Percentiles rank a stretch among this genome's conserved stretches.
Conservation (phyloP, 2,797 vertebrate genomes). For the Coccyzus lansbergi region DNA sequence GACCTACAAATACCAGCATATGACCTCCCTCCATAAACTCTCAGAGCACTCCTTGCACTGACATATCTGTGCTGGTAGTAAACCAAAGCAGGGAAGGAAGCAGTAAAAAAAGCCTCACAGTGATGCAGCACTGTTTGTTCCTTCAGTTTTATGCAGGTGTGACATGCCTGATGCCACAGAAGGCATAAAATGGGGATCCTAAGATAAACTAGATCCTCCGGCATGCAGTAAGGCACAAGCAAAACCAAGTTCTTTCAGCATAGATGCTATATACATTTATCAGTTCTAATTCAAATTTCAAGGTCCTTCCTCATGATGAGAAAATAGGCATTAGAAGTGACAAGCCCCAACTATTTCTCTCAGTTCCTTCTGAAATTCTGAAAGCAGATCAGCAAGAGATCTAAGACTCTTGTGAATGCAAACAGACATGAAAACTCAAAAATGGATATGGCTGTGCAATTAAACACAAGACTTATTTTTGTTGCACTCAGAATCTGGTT, state of each 20-base stretch:
- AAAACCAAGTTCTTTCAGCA: background rate
- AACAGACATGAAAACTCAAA: background rate
- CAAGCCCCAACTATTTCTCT: background rate
- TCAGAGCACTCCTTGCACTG: background rate
- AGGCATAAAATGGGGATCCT: background rate
- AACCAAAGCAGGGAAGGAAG: background rate
- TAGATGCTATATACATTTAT: background rate
- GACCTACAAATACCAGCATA: background rate
- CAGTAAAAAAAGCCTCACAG: slow-evolving; percentile 10
- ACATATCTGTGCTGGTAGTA: background rate
- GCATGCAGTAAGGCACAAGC: slow-evolving; percentile 48
- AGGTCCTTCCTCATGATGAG: background rate
- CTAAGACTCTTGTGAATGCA: background rate
- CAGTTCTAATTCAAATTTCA: background rate
- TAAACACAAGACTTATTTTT: background rate
- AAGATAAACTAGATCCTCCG: background rate
- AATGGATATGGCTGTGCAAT: background rate
- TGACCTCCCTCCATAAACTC: background rate
- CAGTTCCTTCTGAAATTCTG: background rate
- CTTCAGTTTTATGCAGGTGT: background rate
- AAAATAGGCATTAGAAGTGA: background rate
- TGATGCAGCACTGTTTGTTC: slow-evolving; percentile 3
- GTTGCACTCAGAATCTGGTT: background rate
- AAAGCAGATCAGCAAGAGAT: background rate
- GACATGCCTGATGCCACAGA: background rate